These are phyloP conservation scores for Cremastinae sp. DNA, from an alignment of 2,888 invertebrate species.

Conservation along the genomic window DNA sequence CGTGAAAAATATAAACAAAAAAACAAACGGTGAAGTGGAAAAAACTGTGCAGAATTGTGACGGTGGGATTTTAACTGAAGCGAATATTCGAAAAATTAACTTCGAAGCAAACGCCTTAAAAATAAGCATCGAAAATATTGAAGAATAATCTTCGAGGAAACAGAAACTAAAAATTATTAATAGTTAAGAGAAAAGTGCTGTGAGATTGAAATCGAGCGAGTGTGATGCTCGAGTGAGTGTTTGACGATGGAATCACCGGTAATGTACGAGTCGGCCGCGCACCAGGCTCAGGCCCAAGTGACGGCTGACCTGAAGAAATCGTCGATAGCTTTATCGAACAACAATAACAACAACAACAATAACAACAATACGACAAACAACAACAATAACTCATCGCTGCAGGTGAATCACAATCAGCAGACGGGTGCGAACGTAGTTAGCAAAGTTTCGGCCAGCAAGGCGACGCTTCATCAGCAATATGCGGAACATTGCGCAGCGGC, in stretches of 20 bases:
- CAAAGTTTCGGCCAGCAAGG: slow-evolving; percentile 81
- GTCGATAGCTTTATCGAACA: slow-evolving; percentile 80
- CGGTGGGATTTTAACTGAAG: too few species aligned
- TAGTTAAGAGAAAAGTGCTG: not conserved
- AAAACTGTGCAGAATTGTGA: too few species aligned
- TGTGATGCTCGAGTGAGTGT: slow-evolving; percentile 76
- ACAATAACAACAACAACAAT: slow-evolving; percentile 75
- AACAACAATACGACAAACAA: slow-evolving; percentile 74
- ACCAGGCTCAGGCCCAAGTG: slow-evolving; percentile 79
- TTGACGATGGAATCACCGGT: slow-evolving; percentile 91
- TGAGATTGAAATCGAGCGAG: slow-evolving; percentile 11
- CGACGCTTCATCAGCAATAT: slow-evolving; percentile 87
- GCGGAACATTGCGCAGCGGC: slow-evolving; percentile 85
- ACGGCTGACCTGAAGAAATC: slow-evolving; percentile 84
- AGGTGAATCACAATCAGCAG: slow-evolving; percentile 81
- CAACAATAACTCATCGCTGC: slow-evolving; percentile 80
- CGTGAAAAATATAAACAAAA: too few species aligned
- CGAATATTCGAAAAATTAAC: not conserved
- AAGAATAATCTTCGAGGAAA: too few species aligned
- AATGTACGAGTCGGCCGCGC: slow-evolving; percentile 89
- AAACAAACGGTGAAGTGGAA: too few species aligned
- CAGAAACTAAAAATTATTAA: too few species aligned
- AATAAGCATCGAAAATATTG: too few species aligned
- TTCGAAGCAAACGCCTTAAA: slow-evolving; percentile 1
- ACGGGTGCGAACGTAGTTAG: slow-evolving; percentile 81